Evolutionary conservation across 2,797 vertebrate species (phyloP).

Genomic region (Huso huso): DNA sequence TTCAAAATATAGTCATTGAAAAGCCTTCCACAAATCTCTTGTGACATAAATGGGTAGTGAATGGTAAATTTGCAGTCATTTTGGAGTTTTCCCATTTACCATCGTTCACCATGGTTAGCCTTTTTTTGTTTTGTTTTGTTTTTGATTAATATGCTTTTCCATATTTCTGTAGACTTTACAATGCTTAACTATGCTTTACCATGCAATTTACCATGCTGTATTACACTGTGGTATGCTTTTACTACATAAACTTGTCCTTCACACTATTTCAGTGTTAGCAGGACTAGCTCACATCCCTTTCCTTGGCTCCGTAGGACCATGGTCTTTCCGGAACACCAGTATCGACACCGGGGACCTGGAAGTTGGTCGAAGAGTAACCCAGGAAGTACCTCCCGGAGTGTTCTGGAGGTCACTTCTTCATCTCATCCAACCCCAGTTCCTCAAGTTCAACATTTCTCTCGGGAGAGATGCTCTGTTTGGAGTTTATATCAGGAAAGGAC

Average conservation of each 20-base stretch:
- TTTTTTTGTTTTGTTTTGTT: background rate
- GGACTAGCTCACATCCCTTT: no score
- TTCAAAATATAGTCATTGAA: no score
- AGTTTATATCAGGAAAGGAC: conserved; percentile 77
- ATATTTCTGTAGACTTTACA: background rate
- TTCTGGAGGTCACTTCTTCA: conserved; percentile 79
- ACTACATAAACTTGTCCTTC: no score
- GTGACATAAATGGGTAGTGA: no score
- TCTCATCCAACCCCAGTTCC: conserved; percentile 72
- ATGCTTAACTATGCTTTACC: no score
- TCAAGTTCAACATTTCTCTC: conserved; percentile 84
- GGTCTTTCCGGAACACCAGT: conserved; percentile 83
- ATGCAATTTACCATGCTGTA: no score
- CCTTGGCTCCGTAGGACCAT: conserved; percentile 57
- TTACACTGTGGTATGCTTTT: no score
- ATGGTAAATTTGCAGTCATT: no score
- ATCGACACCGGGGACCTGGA: conserved; percentile 85
- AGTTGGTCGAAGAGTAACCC: conserved; percentile 81
- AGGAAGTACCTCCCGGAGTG: conserved; percentile 80
- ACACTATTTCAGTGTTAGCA: no score
- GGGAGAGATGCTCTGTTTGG: conserved; percentile 81
- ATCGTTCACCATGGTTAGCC: no score
- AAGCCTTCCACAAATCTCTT: no score
- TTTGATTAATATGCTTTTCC: background rate
- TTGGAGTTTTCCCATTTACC: no score